Base-by-base conservation (phyloP, 1,140 invertebrate genomes). In the Probaryconus sp. region DNA sequence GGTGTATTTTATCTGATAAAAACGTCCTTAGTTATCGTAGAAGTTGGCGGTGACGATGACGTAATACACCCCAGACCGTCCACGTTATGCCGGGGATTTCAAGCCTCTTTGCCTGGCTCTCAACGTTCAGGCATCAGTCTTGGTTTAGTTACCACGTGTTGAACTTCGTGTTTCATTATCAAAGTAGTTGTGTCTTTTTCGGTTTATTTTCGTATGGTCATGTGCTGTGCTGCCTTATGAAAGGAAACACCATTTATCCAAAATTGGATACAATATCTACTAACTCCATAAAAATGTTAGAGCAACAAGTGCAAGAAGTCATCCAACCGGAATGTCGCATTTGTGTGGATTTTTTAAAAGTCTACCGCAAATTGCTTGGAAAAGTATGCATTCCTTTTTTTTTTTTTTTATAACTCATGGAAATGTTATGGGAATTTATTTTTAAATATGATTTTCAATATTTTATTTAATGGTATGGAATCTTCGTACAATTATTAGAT, bases 61-160 rank as follows among this genome's bases (percentile, higher is more conserved):
- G 51, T 67, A 67, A 56, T 55, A 47, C 47, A 48, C 61, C 60
- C 61, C 48, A 45, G 48, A 63, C 38, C 13, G 31, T n/a, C n/a
- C n/a, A n/a, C 2, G 26, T 10, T 26, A 20, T 13, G 18, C n/a
- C 38, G 14, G 18, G 20, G 38, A 28, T 47, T 53, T 55, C 47
- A 11, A 16, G 9, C 10, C 31, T 11, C 31, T 42, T 40, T 40
- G 31, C 26, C 26, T 9, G 64, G 50, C 35, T 68, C n/a, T 68
- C 43, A 58, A 43, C 53, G 42, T 20, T 69, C 65, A 69, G 65
- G 51, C 45, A 43, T 43, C 31, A 10, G 5, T n/a, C 50, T 33
- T 18, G 26, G 14, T 43, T 24, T 14, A 18, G 35, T 2, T 18
- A 56, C 43, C 63, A 67, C 50, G 50, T 55, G 63, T 67, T 5